Evolutionary conservation across 2,113 vertebrate genomes (phyloP).

Genomic region (Callipepla californica): DNA sequence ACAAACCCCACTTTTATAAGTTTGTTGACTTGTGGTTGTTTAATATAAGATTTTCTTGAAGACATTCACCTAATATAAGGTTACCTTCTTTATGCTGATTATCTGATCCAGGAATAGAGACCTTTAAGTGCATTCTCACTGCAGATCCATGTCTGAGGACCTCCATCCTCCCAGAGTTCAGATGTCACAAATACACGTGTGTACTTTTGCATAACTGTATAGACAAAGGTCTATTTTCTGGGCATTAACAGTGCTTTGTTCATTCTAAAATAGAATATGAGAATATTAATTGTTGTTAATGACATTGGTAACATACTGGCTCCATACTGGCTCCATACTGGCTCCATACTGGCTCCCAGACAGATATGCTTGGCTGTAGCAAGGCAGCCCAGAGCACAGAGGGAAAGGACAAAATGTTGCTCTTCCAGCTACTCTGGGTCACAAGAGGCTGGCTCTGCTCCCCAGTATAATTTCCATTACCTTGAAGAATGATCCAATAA

Average conservation of each 20-base stretch:
- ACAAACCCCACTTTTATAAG: neutral
- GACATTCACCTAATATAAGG: neutral
- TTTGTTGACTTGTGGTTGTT: neutral
- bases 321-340: no score
- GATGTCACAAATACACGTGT: no score
- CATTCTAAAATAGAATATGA: no score
- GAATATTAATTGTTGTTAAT: no score
- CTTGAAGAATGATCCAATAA: neutral
- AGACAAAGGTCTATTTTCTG: no score
- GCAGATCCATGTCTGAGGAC: neutral
- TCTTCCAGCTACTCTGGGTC: neutral
- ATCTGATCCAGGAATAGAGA: neutral
- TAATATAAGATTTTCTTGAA: neutral
- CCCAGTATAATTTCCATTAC: neutral
- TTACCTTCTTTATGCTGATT: neutral
- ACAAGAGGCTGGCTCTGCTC: neutral
- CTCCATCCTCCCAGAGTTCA: neutral
- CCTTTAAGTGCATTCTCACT: neutral
- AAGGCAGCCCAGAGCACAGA: neutral
- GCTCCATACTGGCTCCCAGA: neutral
- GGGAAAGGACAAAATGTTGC: neutral
- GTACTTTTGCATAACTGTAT: no score
- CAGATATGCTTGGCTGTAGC: neutral
- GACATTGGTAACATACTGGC: no score
- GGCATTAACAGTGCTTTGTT: no score